Conservation (phyloP, 2,113 vertebrate genomes). For the Gavialis gangeticus region DNA sequence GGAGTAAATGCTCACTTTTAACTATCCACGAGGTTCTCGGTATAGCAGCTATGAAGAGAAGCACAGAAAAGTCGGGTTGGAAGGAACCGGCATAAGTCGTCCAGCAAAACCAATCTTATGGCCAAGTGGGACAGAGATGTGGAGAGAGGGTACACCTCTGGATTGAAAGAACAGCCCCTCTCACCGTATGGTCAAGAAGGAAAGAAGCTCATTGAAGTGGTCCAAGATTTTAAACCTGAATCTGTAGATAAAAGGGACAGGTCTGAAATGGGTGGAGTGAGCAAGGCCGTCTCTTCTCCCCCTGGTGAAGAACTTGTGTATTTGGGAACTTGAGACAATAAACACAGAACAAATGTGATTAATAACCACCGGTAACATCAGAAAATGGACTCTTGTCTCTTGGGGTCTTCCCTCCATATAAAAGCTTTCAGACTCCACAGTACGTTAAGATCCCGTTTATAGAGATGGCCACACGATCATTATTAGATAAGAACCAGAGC, state of each 20-base stretch:
- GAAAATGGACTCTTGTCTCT: slow-evolving; percentile 34
- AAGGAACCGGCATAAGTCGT: not conserved
- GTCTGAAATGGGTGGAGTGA: slow-evolving; percentile 13
- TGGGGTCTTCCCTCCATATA: slow-evolving; percentile 7
- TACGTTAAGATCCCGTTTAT: not conserved
- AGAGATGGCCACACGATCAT: not conserved
- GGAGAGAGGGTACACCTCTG: slow-evolving; percentile 26
- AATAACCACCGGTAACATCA: not conserved
- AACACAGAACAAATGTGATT: not conserved
- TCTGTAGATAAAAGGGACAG: slow-evolving; percentile 34
- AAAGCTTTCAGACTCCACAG: slow-evolving; percentile 16
- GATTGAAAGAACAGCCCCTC: slow-evolving; percentile 49
- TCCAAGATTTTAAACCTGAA: slow-evolving; percentile 29
- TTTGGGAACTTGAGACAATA: not conserved
- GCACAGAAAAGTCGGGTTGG: not conserved
- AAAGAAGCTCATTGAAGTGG: slow-evolving; percentile 18
- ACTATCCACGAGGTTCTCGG: not conserved
- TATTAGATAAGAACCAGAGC: not conserved
- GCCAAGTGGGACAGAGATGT: slow-evolving; percentile 21
- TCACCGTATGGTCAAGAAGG: slow-evolving; percentile 6
- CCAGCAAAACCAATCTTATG: not conserved
- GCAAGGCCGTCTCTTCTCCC: slow-evolving; percentile 2
- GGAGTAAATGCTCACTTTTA: not conserved
- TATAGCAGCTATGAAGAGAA: not conserved
- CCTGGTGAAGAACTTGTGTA: not conserved